These are phyloP conservation scores for Mugil cephalus DNA, from an alignment of 2,113 vertebrate genomes.

Conservation along the genomic window DNA sequence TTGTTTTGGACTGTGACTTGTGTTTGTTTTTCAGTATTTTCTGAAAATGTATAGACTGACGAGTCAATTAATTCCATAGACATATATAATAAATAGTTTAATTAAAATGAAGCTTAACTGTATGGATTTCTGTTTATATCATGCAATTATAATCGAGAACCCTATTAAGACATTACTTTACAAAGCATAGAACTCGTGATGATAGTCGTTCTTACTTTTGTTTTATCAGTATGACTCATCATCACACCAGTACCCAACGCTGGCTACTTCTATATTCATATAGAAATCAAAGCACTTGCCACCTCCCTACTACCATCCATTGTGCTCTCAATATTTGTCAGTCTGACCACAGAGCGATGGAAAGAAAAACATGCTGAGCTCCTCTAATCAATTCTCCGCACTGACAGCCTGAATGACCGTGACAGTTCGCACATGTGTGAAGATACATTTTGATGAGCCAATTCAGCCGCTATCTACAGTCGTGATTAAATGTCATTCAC, in stretches of 20 bases:
- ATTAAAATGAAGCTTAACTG: too few species aligned
- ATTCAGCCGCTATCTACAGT: constrained; percentile 17
- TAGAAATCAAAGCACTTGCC: constrained; percentile 15
- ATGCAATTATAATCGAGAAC: too few species aligned
- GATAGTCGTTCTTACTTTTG: too few species aligned
- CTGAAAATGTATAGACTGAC: too few species aligned
- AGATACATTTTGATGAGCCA: constrained; percentile 47
- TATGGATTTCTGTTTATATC: too few species aligned
- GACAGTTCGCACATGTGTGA: constrained; percentile 48
- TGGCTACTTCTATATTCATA: background rate
- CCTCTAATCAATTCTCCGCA: constrained; percentile 65
- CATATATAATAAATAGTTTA: too few species aligned
- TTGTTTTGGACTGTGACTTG: too few species aligned
- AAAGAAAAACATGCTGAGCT: constrained; percentile 28
- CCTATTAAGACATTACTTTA: too few species aligned
- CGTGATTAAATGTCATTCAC: constrained; percentile 33
- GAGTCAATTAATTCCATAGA: too few species aligned
- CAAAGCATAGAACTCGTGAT: too few species aligned
- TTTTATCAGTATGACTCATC: constrained; percentile 13
- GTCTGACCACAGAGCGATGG: constrained; percentile 29
- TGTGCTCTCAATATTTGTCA: constrained; percentile 31
- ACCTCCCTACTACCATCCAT: constrained; percentile 1
- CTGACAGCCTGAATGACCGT: constrained; percentile 43
- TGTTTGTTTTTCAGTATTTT: too few species aligned
- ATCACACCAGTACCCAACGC: too few species aligned